phyloP scores from a whole-genome alignment of 2,113 vertebrate species.

The Rhineura floridana region DNA sequence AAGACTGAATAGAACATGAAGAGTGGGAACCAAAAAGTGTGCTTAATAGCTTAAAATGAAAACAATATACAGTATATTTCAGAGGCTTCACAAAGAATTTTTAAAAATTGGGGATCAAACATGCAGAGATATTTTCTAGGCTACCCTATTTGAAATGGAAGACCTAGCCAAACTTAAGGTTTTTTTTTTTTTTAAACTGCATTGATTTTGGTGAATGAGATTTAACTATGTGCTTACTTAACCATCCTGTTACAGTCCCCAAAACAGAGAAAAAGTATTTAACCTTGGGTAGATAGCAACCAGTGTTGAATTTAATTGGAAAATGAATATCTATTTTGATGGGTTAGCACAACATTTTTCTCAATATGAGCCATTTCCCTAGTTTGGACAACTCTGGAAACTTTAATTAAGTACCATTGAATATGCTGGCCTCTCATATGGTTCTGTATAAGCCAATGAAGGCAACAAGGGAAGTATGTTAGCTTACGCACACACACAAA shows the following conservation, averaged over 20 bases:
- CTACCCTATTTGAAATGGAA: neutral
- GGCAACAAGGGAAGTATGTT: neutral
- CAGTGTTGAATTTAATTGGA: neutral
- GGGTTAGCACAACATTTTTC: conserved; percentile 8
- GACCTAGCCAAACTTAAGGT: neutral
- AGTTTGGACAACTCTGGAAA: conserved; percentile 8
- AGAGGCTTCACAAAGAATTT: neutral
- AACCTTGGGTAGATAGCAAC: neutral
- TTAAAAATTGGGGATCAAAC: no score
- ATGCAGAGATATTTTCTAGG: neutral
- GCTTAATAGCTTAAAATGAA: neutral
- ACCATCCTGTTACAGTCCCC: neutral
- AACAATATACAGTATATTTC: neutral
- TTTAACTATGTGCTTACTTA: neutral
- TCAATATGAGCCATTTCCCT: neutral
- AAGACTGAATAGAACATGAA: neutral
- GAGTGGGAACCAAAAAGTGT: neutral
- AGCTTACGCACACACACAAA: neutral
- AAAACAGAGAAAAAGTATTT: neutral
- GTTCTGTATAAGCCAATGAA: neutral
- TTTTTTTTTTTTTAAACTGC: neutral
- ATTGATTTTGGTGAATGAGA: neutral
- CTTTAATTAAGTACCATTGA: neutral
- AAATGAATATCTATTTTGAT: neutral
- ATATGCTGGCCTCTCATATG: neutral